Percentiles rank a stretch among this genome's conserved stretches.
Evolutionary conservation across 92 coral and sea anemone genomes (phyloP).

Genomic region (Galaxea fascicularis): DNA sequence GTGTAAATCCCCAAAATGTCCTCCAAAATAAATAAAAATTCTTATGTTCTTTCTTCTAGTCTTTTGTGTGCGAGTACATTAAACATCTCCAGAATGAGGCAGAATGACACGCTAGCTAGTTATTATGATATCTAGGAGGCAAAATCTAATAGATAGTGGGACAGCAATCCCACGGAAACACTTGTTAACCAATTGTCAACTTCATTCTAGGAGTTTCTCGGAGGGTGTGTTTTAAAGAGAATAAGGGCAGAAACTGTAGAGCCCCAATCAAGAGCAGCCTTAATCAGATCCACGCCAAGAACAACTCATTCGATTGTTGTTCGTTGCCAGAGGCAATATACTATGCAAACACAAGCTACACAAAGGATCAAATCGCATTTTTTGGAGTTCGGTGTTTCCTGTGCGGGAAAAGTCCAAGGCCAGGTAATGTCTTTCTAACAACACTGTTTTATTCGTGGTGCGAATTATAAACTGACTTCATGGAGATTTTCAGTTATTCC

Average conservation of each 20-base stretch:
- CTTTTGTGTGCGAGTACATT: no score
- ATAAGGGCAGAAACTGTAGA: background rate
- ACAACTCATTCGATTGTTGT: background rate
- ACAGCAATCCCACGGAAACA: no score
- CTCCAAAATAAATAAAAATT: no score
- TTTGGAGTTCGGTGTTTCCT: background rate
- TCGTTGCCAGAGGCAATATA: background rate
- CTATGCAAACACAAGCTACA: background rate
- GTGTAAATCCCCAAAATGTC: no score
- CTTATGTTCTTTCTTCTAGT: no score
- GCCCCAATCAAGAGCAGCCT: background rate
- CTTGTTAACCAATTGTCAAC: background rate
- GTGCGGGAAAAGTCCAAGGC: background rate
- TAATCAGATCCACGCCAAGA: background rate
- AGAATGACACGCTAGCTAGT: no score
- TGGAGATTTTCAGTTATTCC: no score
- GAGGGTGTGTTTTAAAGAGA: background rate
- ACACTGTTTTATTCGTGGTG: background rate
- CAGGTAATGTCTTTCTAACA: background rate
- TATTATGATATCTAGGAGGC: no score
- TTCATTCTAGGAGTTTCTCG: background rate
- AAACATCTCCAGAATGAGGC: no score
- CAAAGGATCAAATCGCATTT: no score
- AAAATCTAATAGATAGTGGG: no score
- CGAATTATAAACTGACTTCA: no score